Conservation (phyloP, 92 coral and sea anemone species). For the Epizoanthus scotinus region DNA sequence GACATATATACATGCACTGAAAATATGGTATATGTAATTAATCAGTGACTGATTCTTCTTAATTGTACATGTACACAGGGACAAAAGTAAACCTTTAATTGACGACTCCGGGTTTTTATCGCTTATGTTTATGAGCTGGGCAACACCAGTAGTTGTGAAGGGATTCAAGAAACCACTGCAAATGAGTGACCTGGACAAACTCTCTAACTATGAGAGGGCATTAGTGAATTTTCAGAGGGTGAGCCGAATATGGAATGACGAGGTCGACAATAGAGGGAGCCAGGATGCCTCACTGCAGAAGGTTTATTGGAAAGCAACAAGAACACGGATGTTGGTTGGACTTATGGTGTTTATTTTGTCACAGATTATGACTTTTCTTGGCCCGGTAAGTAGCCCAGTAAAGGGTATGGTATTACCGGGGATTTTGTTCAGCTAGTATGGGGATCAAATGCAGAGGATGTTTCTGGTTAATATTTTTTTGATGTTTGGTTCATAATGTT, state of each 20-base stretch:
- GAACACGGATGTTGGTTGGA: constrained; percentile 70
- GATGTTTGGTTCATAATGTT: no score
- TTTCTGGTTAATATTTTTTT: no score
- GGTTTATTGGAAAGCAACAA: constrained; percentile 58
- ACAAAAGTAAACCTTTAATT: constrained; percentile 66
- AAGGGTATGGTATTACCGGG: no score
- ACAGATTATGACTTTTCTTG: constrained; percentile 75
- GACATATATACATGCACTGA: no score
- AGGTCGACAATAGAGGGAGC: constrained; percentile 69
- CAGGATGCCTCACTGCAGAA: constrained; percentile 71
- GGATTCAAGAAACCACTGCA: constrained; percentile 85
- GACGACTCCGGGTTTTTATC: constrained; percentile 95
- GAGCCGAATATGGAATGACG: constrained; percentile 76
- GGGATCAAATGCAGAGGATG: no score
- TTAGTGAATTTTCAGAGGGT: constrained; percentile 65
- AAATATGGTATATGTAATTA: not conserved
- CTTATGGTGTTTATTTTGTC: constrained; percentile 64
- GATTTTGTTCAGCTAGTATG: no score
- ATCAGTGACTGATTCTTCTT: not conserved
- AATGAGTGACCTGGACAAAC: constrained; percentile 77
- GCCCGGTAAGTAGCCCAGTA: constrained; percentile 86
- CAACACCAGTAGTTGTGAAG: constrained; percentile 71
- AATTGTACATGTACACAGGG: constrained; percentile 48
- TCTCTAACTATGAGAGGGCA: constrained; percentile 77
- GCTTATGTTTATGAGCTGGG: constrained; percentile 84